Conservation (phyloP, 2,113 vertebrate genomes). For the Dryoscopus gambensis region DNA sequence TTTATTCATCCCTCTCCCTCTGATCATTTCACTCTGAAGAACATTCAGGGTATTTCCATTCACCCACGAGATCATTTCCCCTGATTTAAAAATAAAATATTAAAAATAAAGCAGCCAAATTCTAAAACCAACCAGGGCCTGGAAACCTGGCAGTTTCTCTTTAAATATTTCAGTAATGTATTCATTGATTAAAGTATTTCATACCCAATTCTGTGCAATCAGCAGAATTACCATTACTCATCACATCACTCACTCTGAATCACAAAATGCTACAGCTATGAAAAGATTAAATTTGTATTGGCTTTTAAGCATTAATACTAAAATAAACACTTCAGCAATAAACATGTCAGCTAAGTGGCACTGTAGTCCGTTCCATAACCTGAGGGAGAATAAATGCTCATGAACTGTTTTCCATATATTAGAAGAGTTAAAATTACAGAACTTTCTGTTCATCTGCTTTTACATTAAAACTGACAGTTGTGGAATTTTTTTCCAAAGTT, state of each 20-base stretch:
- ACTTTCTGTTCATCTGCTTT: background rate
- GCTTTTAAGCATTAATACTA: constrained; percentile 31
- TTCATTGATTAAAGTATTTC: constrained; percentile 12
- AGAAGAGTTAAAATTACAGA: background rate
- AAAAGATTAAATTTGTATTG: constrained; percentile 43
- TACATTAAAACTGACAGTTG: background rate
- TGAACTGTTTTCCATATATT: background rate
- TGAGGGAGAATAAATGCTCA: background rate
- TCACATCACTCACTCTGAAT: background rate
- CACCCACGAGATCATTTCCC: accelerated
- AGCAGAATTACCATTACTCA: constrained; percentile 49
- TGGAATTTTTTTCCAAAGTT: background rate
- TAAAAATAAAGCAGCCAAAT: background rate
- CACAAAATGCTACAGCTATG: background rate
- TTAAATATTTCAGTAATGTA: background rate
- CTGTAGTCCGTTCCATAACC: background rate
- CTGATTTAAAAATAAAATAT: background rate
- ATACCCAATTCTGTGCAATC: constrained; percentile 6
- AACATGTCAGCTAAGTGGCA: constrained; percentile 24
- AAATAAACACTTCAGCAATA: constrained; percentile 47
- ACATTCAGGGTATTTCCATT: background rate
- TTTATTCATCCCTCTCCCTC: background rate
- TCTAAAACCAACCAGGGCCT: background rate
- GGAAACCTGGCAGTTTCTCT: background rate
- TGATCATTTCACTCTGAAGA: background rate